These are phyloP conservation scores for Menidia beryllina DNA, from an alignment of 2,113 vertebrate genomes.

Conservation along the genomic window DNA sequence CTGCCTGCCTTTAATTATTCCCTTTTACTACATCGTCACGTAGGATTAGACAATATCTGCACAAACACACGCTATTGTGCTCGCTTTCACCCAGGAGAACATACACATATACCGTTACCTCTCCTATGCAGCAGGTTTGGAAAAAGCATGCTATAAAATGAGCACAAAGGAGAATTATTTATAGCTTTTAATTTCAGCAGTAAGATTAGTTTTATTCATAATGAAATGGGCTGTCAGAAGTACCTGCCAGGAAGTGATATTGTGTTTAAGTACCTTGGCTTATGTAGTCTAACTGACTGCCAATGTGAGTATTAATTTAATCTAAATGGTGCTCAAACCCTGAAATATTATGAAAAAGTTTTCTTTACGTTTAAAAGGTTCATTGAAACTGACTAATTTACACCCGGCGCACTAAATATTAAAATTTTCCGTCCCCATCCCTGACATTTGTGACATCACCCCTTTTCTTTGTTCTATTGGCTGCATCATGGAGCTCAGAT, in stretches of 20 bases:
- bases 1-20: conserved; percentile 61
- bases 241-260: conserved; percentile 36
- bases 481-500: too few species aligned
- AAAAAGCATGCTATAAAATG: conserved; percentile 30
- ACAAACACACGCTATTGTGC: conserved; percentile 11
- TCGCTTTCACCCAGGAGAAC: not conserved
- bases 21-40: not conserved
- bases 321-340: conserved; percentile 4
- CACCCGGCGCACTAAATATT: too few species aligned
- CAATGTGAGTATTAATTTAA: conserved; percentile 19
- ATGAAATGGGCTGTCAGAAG: conserved; percentile 34
- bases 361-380: not conserved
- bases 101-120: conserved; percentile 4
- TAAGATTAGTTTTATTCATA: conserved; percentile 41
- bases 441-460: too few species aligned
- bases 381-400: too few species aligned
- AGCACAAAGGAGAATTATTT: conserved; percentile 24
- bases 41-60: not conserved
- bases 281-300: conserved; percentile 11
- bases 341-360: conserved; percentile 11
- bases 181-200: conserved; percentile 32
- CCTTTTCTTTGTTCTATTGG: too few species aligned
- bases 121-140: conserved; percentile 6
- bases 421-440: too few species aligned
- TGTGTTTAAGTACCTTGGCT: conserved; percentile 38